Evolutionary conservation across 2,888 invertebrate genomes (phyloP), one percentile per base, ranked within the genome.

Genomic region (Drosophila paranaensis): DNA sequence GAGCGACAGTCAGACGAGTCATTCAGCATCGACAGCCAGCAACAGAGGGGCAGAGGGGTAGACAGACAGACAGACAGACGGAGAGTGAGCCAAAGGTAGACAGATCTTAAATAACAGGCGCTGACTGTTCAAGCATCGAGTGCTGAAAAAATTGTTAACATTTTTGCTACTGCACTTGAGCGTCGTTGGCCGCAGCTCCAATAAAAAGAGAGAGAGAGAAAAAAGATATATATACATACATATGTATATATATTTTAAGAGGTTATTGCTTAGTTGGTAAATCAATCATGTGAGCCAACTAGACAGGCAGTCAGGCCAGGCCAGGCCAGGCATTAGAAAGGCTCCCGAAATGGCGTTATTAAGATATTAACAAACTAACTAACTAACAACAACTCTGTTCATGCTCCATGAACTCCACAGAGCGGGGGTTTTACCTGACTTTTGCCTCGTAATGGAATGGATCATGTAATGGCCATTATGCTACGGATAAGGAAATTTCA

Each of bases 141-240:
- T 82, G 81, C 85, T 85, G 77, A 84, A 86, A 88, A 88, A 87
- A 88, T 87, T 86, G 83, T 87, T 87, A 82, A 87, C 80, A 88
- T 86, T 86, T 85, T 88, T 83, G 87, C 87, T 87, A 87, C 87
- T 87, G 87, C 88, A 88, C 86, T 88, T 88, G 87, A 86, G 77
- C 76, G 62, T 16, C 33, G 30, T 16, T 14, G 27, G 9, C 42
- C 16, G 42, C 42, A 50, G 43, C 20, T 60, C 54, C 40, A 30
- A 39, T 40, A 40, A n/a, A 33, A 57, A 56, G n/a, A n/a, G n/a
- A n/a, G n/a, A 14, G 20, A 20, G 20, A 20, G 20, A 13, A 14
- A 14, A 45, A 9, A 27, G 9, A 9, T 3, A 27, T 27, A 27
- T 27, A 27, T 27, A 27, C 0, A 27, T 3, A 45, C 13, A 35